These are phyloP conservation scores for Venturia canescens DNA, from an alignment of 1,140 invertebrate species.

Conservation along the genomic window DNA sequence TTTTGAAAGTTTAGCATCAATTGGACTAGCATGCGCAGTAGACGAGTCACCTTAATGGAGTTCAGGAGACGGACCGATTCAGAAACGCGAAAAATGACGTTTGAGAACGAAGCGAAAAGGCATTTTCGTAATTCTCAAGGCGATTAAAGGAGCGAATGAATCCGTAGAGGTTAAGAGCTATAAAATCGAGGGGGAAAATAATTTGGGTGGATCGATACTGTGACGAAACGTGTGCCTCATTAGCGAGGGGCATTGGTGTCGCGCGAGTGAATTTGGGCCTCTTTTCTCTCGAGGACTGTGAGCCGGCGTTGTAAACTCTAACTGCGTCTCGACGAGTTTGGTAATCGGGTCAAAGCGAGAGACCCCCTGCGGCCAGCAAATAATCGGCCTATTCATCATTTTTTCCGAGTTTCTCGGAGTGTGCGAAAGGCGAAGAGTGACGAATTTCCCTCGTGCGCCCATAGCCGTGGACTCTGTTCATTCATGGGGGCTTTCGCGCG, in stretches of 20 bases:
- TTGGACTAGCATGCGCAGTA: too few species aligned
- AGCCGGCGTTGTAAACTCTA: neutral
- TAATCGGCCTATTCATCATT: conserved; percentile 19
- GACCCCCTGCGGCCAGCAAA: neutral
- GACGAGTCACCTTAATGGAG: too few species aligned
- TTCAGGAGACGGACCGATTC: too few species aligned
- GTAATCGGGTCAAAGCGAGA: conserved; percentile 13
- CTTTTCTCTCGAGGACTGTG: neutral
- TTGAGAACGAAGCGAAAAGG: too few species aligned
- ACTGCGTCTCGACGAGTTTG: neutral
- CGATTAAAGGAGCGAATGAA: too few species aligned
- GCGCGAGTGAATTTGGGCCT: neutral
- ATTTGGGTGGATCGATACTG: neutral
- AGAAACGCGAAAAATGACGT: too few species aligned
- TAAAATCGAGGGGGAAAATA: too few species aligned
- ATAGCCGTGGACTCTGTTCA: neutral
- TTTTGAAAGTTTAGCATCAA: too few species aligned
- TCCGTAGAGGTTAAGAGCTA: too few species aligned
- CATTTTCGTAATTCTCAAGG: neutral
- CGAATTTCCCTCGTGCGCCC: neutral
- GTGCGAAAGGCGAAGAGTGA: conserved; percentile 8
- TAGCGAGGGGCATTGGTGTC: neutral
- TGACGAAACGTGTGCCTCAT: neutral
- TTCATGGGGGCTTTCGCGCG: neutral
- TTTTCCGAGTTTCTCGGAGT: neutral